Evolutionary conservation across 2,797 vertebrate species (phyloP), one percentile per base, ranked within the genome.

Genomic region (Chiroxiphia lanceolata): DNA sequence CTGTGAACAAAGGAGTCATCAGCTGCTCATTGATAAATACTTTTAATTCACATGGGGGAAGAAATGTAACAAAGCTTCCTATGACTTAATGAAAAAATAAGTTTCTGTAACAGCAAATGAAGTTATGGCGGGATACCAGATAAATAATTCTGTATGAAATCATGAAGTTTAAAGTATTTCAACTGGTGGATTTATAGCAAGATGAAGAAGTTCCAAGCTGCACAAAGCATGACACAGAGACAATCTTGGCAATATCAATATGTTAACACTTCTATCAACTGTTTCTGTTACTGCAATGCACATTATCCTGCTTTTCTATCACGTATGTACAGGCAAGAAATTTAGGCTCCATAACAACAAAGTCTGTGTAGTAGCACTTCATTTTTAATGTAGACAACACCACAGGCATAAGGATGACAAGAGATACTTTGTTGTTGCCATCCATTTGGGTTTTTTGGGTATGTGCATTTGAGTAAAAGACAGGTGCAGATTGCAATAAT

Each of bases 51-150:
- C 36, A 27, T 9, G 11, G 21, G 2, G 1, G 17, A 89, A 93
- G 44, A 89, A 92, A 77, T 59, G 22, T 53, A 89, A 71, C 4
- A 5, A 78, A 90, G 14, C 13, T 79, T 92, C 27, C 17, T 7
- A 48, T 53, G 38, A 67, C 45, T 75, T 81, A 81, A 78, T 51
- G 47, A 70, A 93, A 75, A 75, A 89, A 65, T 25, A 63, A 44
- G 11, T 48, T 91, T 82, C 56, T 51, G 21, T 48, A 78, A 71
- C 16, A 87, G 65, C 50, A 89, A 72, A 79, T 3, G 11, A 36
- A 5, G 23, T 47, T 89, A 89, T 93, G 90, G 47, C 64, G 90
- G 33, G 36, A 60, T 72, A 63, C 72, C 54, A 90, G 40, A 89
- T 53, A 82, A 80, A 87, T 45, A 51, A 59, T 38, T 89, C 68